Evolutionary conservation across 2,797 vertebrate species (phyloP), one percentile per base, ranked within the genome.

Genomic region (Sparus aurata): DNA sequence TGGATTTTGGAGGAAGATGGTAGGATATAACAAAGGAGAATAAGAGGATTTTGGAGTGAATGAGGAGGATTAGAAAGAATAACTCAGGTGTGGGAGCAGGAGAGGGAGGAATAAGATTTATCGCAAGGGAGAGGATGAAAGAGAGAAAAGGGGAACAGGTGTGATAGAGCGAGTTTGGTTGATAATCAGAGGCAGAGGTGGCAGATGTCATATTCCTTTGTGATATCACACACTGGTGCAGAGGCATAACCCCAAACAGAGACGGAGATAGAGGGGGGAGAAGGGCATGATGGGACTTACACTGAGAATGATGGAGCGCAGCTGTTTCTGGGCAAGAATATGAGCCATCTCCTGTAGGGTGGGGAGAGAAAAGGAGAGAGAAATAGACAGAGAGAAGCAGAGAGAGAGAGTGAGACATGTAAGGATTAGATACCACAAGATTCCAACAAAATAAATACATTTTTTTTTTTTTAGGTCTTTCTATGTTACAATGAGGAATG

Each of bases 281-380:
- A 65, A 57, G 57, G 61, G 55, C 18, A 46, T 30, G 18, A 59
- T 11, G 12, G 22, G 72, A 97, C 98, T 98, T 95, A 99, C 98
- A 77, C 94, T 95, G 86, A 99, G 96, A 83, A 99, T 99, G 94
- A 99, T 98, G 88, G 94, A 96, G 23, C 98, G 97, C 75, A 99
- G 96, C 78, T 99, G 97, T 87, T 99, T 99, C 95, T 99, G 98
- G 72, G 98, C 97, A 82, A 99, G 94, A 89, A 99, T 99, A 65
- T 98, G 98, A 71, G 98, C 97, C 97, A 99, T 99, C 95, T 99
- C 98, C 98, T 99, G 73, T 7, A 75, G 60, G 73, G 34, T 73
- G 34, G 66, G 77, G 63, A 79, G 54, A 82, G 27, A 77, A 75
- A 75, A 76, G 22, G 30, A 72, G 22, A 46, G 57, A 77, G 57